phyloP scores from a whole-genome alignment of 2,888 invertebrate species.

The Cheilosia variabilis region DNA sequence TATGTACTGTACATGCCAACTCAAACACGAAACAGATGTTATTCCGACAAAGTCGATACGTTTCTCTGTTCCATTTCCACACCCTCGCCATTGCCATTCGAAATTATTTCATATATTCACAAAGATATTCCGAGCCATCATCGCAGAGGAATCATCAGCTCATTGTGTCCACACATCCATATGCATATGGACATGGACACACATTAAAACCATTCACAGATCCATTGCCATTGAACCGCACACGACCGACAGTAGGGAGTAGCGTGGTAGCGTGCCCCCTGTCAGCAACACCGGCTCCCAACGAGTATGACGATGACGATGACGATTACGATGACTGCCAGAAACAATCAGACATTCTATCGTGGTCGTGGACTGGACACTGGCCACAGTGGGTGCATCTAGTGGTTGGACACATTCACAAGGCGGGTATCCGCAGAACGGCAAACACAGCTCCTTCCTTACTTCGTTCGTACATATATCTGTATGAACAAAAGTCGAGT shows the following conservation, averaged over 20 bases:
- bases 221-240: constrained; percentile 63
- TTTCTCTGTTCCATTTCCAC: constrained; percentile 6
- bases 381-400: constrained; percentile 34
- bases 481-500: no score
- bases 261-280: background rate
- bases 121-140: constrained; percentile 57
- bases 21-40: constrained; percentile 68
- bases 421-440: constrained; percentile 48
- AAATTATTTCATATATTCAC: constrained; percentile 74
- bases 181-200: constrained; percentile 59
- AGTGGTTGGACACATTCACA: constrained; percentile 45
- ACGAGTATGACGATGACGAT: background rate
- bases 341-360: constrained; percentile 57
- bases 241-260: constrained; percentile 41
- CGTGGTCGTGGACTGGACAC: constrained; percentile 24
- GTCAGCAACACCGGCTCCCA: background rate
- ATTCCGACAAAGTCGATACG: constrained; percentile 59
- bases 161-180: constrained; percentile 67
- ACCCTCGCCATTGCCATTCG: constrained; percentile 11
- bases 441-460: constrained; percentile 40
- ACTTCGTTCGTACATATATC: background rate
- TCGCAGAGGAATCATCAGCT: constrained; percentile 55
- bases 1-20: constrained; percentile 15
- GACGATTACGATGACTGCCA: constrained; percentile 15
- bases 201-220: constrained; percentile 67